Conservation (phyloP, 2,113 vertebrate species). For the Hassar affinis region DNA sequence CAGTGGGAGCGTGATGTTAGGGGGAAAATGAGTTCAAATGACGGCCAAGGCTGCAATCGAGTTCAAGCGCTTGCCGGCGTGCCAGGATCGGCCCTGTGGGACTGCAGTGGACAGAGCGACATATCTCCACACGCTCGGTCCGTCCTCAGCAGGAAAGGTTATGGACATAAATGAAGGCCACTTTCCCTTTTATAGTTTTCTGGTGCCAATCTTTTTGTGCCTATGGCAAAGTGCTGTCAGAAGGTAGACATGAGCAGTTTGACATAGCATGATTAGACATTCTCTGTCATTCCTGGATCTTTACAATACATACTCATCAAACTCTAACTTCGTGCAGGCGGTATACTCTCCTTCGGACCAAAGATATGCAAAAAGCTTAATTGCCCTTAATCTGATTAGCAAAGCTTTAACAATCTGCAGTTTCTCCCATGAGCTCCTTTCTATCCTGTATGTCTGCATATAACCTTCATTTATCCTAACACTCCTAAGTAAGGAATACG, state of each 20-base stretch:
- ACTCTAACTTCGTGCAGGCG: constrained; percentile 19
- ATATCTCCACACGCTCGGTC: neutral
- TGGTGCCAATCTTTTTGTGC: constrained; percentile 2
- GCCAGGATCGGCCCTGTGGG: constrained; percentile 20
- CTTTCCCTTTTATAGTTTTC: neutral
- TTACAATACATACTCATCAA: constrained; percentile 24
- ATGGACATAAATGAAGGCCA: neutral
- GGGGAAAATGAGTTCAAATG: constrained; percentile 17
- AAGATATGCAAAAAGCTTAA: constrained; percentile 45
- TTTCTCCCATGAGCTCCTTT: constrained; percentile 65
- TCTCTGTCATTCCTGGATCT: constrained; percentile 5
- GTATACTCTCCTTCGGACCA: constrained; percentile 27
- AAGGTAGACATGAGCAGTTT: neutral
- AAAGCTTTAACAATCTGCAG: constrained; percentile 64
- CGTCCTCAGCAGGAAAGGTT: constrained; percentile 10
- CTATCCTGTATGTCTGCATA: constrained; percentile 63
- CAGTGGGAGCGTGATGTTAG: neutral
- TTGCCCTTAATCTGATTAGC: constrained; percentile 69
- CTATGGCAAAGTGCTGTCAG: constrained; percentile 1
- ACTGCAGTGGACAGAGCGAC: constrained; percentile 16
- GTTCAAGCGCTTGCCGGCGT: neutral
- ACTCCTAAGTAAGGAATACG: neutral
- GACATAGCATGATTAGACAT: neutral
- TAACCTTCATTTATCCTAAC: constrained; percentile 53
- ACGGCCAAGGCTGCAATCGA: constrained; percentile 7